Base-by-base conservation (phyloP, 2,797 vertebrate species). In the Poecile montanus region DNA sequence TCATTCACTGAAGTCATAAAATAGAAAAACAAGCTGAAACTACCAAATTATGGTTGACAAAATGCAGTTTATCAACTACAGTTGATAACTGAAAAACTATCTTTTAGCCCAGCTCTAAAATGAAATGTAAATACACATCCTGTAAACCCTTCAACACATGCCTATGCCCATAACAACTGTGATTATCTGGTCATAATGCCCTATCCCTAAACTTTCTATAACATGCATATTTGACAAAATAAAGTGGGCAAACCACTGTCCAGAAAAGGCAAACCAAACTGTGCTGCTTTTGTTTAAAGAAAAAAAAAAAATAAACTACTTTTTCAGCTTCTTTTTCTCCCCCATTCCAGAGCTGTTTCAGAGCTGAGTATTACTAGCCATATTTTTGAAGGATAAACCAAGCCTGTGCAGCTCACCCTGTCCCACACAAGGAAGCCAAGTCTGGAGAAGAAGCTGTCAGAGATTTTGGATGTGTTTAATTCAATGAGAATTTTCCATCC, bases 401-500 rank as follows among this genome's bases (percentile, higher is more conserved):
- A 94, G 83, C 38, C 50, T 96, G 80, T 85, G 63, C 77, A 85
- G 84, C 91, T 97, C 88, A 94, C 77, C 94, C 88, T 48, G 19
- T 94, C 95, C 94, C 85, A 96, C 93, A 82, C 88, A 94, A 82
- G 47, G 65, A 90, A 89, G 79, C 73, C 2, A 48, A 95, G 89
- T 57, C 88, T 95, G 94, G 80, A 90, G 88, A 91, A 94, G 94
- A 54, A 93, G 63, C 95, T 96, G 95, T 88, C 88, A 95, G 92
- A 85, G 73, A 95, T 88, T 90, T 88, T 93, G 93, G 88, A 95
- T 60, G 89, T 70, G 30, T 91, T 94, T 94, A 90, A 95, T 92
- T 95, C 91, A 93, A 96, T 27, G 88, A 94, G 88, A 96, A 85
- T 96, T 94, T 96, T 96, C 77, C 88, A 94, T 93, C 90, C 48